These are phyloP conservation scores for Zaprionus lachaisei DNA, from an alignment of 1,140 invertebrate species.

Conservation along the genomic window DNA sequence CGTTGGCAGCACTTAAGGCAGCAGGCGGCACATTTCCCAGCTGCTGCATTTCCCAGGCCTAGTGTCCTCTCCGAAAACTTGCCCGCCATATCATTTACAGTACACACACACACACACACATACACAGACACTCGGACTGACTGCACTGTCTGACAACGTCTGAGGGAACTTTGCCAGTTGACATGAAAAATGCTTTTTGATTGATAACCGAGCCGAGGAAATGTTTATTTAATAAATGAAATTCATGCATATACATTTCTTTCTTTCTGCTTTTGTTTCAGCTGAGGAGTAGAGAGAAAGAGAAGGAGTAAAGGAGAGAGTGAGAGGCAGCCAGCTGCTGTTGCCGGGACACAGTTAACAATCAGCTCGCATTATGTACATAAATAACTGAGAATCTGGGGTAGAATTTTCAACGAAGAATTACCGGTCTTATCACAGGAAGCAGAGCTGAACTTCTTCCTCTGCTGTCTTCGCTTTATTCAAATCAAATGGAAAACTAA, in stretches of 20 bases:
- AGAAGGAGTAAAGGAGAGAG: no score
- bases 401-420: slow-evolving; percentile 4
- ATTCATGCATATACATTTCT: slow-evolving; percentile 43
- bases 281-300: background rate
- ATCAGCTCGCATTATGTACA: slow-evolving; percentile 9
- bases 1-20: slow-evolving; percentile 59
- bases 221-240: slow-evolving; percentile 78
- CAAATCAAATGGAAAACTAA: no score
- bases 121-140: background rate
- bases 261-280: slow-evolving; percentile 44
- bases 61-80: slow-evolving; percentile 44
- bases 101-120: background rate
- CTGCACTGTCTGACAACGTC: slow-evolving; percentile 38
- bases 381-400: background rate
- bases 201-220: slow-evolving; percentile 63
- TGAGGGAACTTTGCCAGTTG: slow-evolving; percentile 30
- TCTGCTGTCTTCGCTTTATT: background rate
- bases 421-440: background rate
- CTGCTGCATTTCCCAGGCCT: slow-evolving; percentile 73
- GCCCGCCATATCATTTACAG: slow-evolving; percentile 51
- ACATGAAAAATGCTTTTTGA: slow-evolving; percentile 63
- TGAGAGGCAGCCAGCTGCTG: background rate
- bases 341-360: slow-evolving; percentile 6
- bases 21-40: slow-evolving; percentile 36
- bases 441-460: background rate